These are phyloP conservation scores for Rhinichthys klamathensis DNA, from an alignment of 2,113 vertebrate genomes.

Conservation along the genomic window DNA sequence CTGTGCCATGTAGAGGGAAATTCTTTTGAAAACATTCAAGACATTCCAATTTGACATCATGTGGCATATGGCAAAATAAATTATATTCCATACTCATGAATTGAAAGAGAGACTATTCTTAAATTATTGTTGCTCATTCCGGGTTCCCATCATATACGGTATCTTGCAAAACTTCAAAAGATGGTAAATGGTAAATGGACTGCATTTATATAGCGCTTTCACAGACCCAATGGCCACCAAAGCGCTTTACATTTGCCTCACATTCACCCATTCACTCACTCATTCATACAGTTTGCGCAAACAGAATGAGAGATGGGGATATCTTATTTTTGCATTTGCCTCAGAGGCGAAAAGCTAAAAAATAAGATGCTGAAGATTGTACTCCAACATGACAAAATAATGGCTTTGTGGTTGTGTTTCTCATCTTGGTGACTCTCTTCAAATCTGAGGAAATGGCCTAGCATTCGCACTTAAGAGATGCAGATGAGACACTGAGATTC, in stretches of 20 bases:
- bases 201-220: no score
- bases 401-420: conserved; percentile 22
- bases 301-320: conserved; percentile 15
- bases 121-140: not conserved
- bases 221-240: no score
- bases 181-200: no score
- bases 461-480: conserved; percentile 7
- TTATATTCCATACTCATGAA: not conserved
- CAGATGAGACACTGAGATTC: conserved; percentile 21
- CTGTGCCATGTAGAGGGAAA: no score
- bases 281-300: no score
- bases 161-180: not conserved
- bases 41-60: not conserved
- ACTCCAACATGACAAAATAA: conserved; percentile 29
- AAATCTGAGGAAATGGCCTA: conserved; percentile 24
- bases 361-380: conserved; percentile 8
- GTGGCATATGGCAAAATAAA: not conserved
- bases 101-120: not conserved
- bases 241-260: no score
- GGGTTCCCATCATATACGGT: not conserved
- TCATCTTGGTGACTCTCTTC: not conserved
- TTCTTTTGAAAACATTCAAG: no score
- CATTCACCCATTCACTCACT: no score
- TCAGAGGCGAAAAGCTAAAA: conserved; percentile 9
- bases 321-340: not conserved